A percentile compares a stretch with the other conserved stretches of the same genome.
Conservation (phyloP, 92 coral and sea anemone genomes). For the Paragorgia papillata region DNA sequence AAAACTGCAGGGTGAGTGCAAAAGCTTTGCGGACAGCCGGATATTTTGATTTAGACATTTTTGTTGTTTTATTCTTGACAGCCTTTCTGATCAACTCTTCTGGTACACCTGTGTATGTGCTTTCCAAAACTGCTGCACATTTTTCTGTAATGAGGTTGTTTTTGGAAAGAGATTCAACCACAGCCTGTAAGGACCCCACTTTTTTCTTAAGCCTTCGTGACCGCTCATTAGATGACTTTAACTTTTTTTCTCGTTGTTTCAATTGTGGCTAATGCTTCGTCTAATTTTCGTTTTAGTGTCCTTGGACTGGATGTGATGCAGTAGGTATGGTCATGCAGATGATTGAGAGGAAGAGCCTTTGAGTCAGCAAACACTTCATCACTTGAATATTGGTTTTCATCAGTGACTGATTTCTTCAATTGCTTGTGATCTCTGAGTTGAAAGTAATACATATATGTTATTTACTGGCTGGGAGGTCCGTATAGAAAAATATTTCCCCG, state of each 20-base stretch:
- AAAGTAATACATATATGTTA: too few relatives aligned
- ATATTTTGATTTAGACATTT: not conserved
- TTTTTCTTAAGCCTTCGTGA: not conserved
- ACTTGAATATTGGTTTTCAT: too few relatives aligned
- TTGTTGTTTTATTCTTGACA: not conserved
- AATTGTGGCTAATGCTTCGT: too few relatives aligned
- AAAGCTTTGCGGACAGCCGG: not conserved
- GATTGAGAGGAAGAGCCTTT: too few relatives aligned
- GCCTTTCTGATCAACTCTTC: not conserved
- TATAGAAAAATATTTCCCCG: too few relatives aligned
- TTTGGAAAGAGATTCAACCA: too few relatives aligned
- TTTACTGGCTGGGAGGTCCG: too few relatives aligned
- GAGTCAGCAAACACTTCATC: too few relatives aligned
- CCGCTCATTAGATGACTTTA: not conserved
- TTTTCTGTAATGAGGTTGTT: not conserved
- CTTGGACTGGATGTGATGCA: not conserved
- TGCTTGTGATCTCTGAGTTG: too few relatives aligned
- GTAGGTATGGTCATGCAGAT: not conserved
- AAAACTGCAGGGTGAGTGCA: not conserved
- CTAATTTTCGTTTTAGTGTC: too few relatives aligned
- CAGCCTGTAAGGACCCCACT: not conserved
- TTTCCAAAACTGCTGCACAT: constrained; percentile 4
- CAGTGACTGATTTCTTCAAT: too few relatives aligned
- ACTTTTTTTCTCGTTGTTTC: too few relatives aligned
- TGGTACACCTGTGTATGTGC: not conserved